Percentiles rank a stretch among this genome's conserved stretches.
phyloP scores from a whole-genome alignment of 2,888 invertebrate genomes.

The Athalia rosae region DNA sequence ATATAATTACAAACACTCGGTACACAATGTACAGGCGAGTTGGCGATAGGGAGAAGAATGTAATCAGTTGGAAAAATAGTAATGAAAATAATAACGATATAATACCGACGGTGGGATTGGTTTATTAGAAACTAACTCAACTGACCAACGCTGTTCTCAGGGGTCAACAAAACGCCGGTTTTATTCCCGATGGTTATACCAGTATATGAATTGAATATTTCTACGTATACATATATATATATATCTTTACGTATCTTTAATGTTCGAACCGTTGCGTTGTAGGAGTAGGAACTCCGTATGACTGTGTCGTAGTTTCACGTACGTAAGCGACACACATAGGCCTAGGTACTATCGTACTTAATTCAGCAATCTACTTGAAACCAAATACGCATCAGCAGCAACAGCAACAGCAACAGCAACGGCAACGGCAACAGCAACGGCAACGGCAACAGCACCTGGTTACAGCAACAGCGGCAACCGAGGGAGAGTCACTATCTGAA shows the following conservation, averaged over 20 bases:
- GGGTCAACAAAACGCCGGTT: not conserved
- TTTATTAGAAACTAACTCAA: slow-evolving; percentile 38
- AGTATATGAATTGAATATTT: no score
- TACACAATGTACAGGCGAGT: not conserved
- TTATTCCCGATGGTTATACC: not conserved
- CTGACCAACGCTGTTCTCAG: slow-evolving; percentile 21
- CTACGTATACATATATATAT: no score
- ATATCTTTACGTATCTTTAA: no score
- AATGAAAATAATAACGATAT: no score
- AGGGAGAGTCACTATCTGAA: slow-evolving; percentile 54
- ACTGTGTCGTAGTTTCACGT: no score
- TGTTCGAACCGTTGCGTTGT: no score
- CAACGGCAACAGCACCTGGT: slow-evolving; percentile 44
- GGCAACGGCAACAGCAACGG: slow-evolving; percentile 41
- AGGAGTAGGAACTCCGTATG: no score
- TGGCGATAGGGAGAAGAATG: no score
- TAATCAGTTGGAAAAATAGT: no score
- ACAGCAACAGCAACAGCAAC: no score
- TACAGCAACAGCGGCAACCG: slow-evolving; percentile 40
- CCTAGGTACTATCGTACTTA: slow-evolving; percentile 20
- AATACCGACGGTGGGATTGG: not conserved
- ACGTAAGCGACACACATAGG: not conserved
- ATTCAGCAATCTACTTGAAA: slow-evolving; percentile 41
- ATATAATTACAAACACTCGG: slow-evolving; percentile 38
- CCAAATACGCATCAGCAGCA: slow-evolving; percentile 19